A percentile compares a stretch with the other conserved stretches of the same genome.
These are phyloP conservation scores for Petrocephalus zakoni DNA, from an alignment of 2,113 vertebrate species.

Conservation along the genomic window DNA sequence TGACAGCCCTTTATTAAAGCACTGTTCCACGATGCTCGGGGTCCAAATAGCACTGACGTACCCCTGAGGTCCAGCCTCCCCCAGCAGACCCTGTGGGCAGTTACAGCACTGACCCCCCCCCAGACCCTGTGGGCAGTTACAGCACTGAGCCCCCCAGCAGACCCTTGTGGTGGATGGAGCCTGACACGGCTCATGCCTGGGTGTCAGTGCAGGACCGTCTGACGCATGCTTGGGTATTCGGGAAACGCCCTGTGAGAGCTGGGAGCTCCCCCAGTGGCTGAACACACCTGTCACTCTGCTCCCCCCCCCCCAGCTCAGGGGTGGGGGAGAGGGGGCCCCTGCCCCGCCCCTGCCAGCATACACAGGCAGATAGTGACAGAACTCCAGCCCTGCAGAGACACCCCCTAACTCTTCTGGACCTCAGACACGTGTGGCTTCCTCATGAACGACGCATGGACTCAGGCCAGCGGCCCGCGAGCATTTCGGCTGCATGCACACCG, in stretches of 20 bases:
- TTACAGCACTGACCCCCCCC: neutral
- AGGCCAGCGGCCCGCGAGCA: neutral
- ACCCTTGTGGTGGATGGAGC: neutral
- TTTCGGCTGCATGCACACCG: neutral
- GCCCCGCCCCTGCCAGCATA: neutral
- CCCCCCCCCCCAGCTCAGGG: neutral
- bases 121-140: neutral
- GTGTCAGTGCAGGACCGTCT: neutral
- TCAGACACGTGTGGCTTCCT: neutral
- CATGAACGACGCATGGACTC: neutral
- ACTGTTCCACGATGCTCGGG: too few species aligned
- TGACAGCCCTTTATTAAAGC: neutral
- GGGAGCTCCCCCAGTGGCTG: neutral
- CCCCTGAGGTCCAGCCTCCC: neutral
- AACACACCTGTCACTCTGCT: constrained; percentile 18
- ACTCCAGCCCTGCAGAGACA: neutral
- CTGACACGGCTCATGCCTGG: neutral
- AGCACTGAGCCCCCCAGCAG: neutral
- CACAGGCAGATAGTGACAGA: neutral
- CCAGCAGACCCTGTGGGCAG: neutral
- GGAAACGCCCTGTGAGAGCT: neutral
- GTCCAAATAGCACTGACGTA: too few species aligned
- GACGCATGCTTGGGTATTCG: constrained; percentile 1
- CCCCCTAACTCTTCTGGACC: neutral
- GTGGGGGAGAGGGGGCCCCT: neutral